Conservation (phyloP, 2,113 vertebrate genomes). For the Poecile atricapillus region DNA sequence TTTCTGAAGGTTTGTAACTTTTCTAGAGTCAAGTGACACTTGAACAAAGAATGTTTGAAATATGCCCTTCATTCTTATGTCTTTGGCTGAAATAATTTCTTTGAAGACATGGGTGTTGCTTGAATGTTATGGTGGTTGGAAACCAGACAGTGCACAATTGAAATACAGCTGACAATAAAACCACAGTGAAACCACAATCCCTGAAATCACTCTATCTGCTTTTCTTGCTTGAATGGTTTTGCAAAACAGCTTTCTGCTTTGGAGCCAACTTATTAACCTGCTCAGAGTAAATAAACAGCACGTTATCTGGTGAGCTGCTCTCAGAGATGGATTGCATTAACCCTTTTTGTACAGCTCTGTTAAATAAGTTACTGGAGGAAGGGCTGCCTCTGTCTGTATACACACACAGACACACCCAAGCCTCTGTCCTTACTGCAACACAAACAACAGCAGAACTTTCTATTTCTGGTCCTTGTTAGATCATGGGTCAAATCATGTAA, state of each 20-base stretch:
- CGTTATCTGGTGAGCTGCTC: not conserved
- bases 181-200: not conserved
- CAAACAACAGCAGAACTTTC: not conserved
- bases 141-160: not conserved
- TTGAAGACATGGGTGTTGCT: not conserved
- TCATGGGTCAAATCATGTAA: not conserved
- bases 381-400: not conserved
- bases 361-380: not conserved
- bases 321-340: not conserved
- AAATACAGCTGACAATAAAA: not conserved
- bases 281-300: not conserved
- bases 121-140: not conserved
- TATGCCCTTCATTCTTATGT: not conserved
- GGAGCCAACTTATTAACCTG: not conserved
- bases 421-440: not conserved
- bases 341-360: not conserved
- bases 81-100: not conserved
- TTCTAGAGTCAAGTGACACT: not conserved
- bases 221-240: not conserved
- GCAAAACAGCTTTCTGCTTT: not conserved
- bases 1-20: not conserved
- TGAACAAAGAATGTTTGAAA: not conserved
- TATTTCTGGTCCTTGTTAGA: not conserved
- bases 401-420: not conserved
- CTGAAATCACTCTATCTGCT: not conserved